These are phyloP conservation scores for Stomorhina lunata DNA, from an alignment of 2,888 invertebrate species.

Conservation along the genomic window DNA sequence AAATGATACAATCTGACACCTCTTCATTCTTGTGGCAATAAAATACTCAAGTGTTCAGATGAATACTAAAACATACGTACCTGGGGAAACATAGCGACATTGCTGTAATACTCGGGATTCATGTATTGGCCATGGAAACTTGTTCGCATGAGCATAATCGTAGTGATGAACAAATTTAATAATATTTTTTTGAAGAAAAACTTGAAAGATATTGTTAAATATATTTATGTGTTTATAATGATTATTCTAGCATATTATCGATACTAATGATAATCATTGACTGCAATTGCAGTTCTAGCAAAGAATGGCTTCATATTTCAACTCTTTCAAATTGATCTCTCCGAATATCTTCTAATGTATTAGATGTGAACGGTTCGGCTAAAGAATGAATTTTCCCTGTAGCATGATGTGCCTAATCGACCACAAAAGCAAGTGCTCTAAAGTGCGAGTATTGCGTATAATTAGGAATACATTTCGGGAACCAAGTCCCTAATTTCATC, in stretches of 20 bases:
- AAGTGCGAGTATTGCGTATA: too few species aligned
- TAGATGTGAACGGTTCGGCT: too few species aligned
- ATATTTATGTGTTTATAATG: conserved; percentile 27
- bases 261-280: conserved; percentile 27
- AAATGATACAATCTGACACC: conserved; percentile 30
- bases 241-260: conserved; percentile 34
- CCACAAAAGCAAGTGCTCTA: too few species aligned
- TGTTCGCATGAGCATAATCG: background rate
- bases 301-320: background rate
- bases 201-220: background rate
- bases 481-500: too few species aligned
- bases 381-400: too few species aligned
- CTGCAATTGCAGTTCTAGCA: background rate
- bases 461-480: too few species aligned
- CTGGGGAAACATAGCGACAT: background rate
- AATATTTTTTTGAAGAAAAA: background rate
- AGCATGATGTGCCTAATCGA: too few species aligned
- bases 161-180: background rate
- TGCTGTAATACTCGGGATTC: too few species aligned
- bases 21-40: background rate
- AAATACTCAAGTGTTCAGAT: background rate
- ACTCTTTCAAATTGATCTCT: too few species aligned
- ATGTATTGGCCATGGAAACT: conserved; percentile 2
- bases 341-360: too few species aligned
- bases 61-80: background rate